A percentile compares a stretch with the other conserved stretches of the same genome.
Evolutionary conservation across 2,797 vertebrate genomes (phyloP).

Genomic region (Dromococcyx pavoninus): DNA sequence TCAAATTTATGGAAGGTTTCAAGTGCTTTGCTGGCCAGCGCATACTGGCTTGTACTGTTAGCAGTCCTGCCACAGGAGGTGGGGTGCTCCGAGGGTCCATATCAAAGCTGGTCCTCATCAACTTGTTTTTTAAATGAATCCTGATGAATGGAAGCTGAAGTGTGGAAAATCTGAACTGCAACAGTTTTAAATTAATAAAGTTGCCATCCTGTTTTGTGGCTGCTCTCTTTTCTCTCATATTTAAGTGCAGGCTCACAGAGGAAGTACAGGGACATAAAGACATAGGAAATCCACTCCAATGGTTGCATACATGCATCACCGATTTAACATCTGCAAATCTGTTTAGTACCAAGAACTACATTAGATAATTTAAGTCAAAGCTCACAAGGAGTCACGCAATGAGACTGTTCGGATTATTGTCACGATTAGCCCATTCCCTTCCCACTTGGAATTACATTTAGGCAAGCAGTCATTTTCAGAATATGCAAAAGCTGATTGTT

Average conservation of each 20-base stretch:
- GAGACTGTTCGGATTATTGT: slow-evolving; percentile 51
- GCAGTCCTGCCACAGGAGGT: neutral
- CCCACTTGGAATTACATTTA: slow-evolving; percentile 53
- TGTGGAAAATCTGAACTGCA: neutral
- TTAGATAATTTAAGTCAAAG: slow-evolving; percentile 59
- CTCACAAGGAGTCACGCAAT: slow-evolving; percentile 33
- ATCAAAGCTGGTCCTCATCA: neutral
- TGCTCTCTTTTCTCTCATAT: slow-evolving; percentile 29
- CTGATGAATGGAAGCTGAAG: neutral
- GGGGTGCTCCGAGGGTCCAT: neutral
- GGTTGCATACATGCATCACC: slow-evolving; percentile 40
- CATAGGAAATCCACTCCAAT: neutral
- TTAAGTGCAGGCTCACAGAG: slow-evolving; percentile 9
- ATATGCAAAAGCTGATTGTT: slow-evolving; percentile 24
- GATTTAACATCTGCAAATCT: slow-evolving; percentile 46
- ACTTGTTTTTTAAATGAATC: neutral
- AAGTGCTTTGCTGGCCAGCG: neutral
- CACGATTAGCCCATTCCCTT: slow-evolving; percentile 47
- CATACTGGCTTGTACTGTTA: neutral
- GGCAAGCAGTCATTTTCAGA: slow-evolving; percentile 60
- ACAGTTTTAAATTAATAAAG: neutral
- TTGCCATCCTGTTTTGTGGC: neutral
- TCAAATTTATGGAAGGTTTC: neutral
- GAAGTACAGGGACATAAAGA: neutral
- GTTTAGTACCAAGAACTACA: slow-evolving; percentile 50